Conservation (phyloP, 2,797 vertebrate species). For the Syndactyla subalaris region DNA sequence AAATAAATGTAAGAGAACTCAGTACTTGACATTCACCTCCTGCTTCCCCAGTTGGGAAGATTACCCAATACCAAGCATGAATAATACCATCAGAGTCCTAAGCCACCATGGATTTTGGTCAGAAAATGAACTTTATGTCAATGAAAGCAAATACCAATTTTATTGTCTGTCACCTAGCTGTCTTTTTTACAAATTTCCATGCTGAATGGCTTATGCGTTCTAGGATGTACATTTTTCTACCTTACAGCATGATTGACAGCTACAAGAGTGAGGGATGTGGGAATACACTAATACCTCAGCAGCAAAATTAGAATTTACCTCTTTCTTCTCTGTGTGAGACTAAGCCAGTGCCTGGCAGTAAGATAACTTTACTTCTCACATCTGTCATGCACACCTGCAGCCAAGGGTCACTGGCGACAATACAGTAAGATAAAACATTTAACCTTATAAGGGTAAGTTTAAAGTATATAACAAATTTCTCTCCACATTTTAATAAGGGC, state of each 20-base stretch:
- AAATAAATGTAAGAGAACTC: neutral
- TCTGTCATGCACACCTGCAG: neutral
- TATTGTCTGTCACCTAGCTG: neutral
- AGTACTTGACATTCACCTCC: neutral
- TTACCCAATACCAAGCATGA: neutral
- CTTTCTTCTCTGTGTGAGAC: neutral
- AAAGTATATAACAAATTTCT: neutral
- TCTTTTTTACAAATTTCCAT: neutral
- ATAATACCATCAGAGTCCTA: neutral
- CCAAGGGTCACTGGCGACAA: neutral
- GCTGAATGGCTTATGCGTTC: neutral
- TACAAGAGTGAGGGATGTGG: neutral
- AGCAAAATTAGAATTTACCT: neutral
- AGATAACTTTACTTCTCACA: neutral
- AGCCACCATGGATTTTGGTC: neutral
- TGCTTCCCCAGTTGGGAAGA: neutral
- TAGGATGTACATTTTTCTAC: neutral
- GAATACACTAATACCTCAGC: neutral
- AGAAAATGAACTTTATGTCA: neutral
- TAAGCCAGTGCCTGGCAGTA: neutral
- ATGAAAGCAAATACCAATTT: neutral
- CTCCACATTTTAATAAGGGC: neutral
- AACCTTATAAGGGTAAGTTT: neutral
- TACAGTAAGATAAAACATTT: neutral
- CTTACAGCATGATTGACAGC: neutral